Conservation (phyloP, 53 echinoderm and acorn worm species). For the Stichopus horrens region DNA sequence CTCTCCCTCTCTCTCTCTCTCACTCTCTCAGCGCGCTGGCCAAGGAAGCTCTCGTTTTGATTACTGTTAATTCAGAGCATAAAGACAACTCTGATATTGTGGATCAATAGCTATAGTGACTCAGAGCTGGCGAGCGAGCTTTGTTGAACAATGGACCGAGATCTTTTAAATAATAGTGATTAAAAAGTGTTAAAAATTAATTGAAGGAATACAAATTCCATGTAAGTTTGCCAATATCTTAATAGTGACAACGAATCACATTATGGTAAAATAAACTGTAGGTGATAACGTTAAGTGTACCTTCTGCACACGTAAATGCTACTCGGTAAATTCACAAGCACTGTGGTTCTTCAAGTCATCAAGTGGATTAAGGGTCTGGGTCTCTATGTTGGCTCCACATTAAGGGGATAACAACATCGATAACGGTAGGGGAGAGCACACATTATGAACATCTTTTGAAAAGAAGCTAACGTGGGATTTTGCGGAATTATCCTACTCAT, state of each 20-base stretch:
- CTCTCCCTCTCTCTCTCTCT: neutral
- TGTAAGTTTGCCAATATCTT: neutral
- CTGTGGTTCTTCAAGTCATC: too few species aligned
- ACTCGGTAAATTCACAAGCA: too few species aligned
- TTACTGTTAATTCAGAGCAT: conserved; percentile 31
- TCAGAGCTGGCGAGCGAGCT: neutral
- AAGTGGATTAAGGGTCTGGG: too few species aligned
- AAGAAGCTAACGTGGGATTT: too few species aligned
- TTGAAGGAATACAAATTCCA: neutral
- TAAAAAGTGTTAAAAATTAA: neutral
- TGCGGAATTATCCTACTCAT: too few species aligned
- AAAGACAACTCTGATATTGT: neutral
- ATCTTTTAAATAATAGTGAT: neutral
- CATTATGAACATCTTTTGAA: too few species aligned
- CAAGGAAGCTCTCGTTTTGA: conserved; percentile 18
- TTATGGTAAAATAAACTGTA: neutral
- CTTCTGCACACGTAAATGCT: too few species aligned
- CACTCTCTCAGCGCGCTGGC: neutral
- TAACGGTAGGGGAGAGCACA: too few species aligned
- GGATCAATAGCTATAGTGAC: conserved; percentile 16
- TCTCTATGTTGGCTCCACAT: too few species aligned
- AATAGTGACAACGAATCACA: neutral
- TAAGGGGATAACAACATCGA: too few species aligned
- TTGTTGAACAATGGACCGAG: conserved; percentile 16
- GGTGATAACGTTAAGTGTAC: too few species aligned